Evolutionary conservation across 1,140 invertebrate genomes (phyloP).

Genomic region (Cotesia chilonis): DNA sequence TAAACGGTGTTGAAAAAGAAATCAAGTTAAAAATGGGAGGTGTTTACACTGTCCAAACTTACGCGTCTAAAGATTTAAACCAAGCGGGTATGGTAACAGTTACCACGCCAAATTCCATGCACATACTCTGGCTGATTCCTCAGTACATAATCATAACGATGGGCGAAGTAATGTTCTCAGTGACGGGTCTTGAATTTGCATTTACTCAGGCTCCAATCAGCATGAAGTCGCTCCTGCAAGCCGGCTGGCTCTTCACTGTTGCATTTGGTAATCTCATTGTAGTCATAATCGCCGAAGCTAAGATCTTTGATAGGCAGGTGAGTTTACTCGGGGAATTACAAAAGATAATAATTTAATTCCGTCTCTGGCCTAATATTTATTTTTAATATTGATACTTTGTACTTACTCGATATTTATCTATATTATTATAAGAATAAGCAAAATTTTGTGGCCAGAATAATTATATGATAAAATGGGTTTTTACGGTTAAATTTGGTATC

Average conservation of each 20-base stretch:
- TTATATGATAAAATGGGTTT: too few relatives aligned
- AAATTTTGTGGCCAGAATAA: too few relatives aligned
- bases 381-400: neutral
- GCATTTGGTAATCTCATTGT: conserved; percentile 92
- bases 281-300: conserved; percentile 81
- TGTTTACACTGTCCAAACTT: conserved; percentile 68
- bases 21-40: conserved; percentile 66
- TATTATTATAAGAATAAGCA: too few relatives aligned
- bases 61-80: conserved; percentile 45
- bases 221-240: conserved; percentile 93
- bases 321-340: conserved; percentile 30
- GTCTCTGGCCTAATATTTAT: conserved; percentile 8
- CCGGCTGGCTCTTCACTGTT: conserved; percentile 88
- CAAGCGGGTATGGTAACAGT: conserved; percentile 59
- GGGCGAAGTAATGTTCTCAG: conserved; percentile 87
- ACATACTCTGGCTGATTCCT: conserved; percentile 85
- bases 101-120: conserved; percentile 75
- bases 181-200: conserved; percentile 92
- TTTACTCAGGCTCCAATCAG: conserved; percentile 89
- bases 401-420: neutral
- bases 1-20: conserved; percentile 51
- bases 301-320: conserved; percentile 73
- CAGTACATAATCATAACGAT: conserved; percentile 88
- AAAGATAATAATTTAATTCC: neutral
- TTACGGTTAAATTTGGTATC: too few relatives aligned